Percentiles rank a stretch among this genome's conserved stretches.
phyloP scores from a whole-genome alignment of 2,113 vertebrate species.

The Tetraodon nigroviridis region DNA sequence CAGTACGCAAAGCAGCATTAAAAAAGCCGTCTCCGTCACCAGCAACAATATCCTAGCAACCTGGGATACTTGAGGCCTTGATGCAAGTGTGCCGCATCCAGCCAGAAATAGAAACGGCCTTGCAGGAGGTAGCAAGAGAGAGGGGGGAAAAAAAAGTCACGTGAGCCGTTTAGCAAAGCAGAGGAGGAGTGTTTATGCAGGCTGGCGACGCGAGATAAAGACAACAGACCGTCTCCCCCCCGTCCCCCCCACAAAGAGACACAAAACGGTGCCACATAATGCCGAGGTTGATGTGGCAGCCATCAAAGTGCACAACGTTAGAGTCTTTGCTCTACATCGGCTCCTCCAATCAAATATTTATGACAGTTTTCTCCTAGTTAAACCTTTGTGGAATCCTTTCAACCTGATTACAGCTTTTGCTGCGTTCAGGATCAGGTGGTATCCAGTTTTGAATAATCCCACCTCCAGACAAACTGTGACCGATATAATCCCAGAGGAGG shows the following conservation, averaged over 20 bases:
- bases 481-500: slow-evolving; percentile 52
- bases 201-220: slow-evolving; percentile 12
- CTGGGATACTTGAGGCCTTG: slow-evolving; percentile 54
- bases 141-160: slow-evolving; percentile 40
- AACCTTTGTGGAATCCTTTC: neutral
- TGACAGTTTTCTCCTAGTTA: slow-evolving; percentile 17
- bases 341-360: slow-evolving; percentile 44
- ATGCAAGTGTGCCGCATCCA: slow-evolving; percentile 47
- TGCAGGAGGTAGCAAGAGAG: slow-evolving; percentile 40
- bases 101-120: slow-evolving; percentile 62
- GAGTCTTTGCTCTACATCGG: neutral
- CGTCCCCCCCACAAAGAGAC: too few species aligned
- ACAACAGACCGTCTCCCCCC: slow-evolving; percentile 1
- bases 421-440: slow-evolving; percentile 38
- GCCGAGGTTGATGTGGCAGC: slow-evolving; percentile 1
- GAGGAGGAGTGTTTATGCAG: slow-evolving; percentile 15
- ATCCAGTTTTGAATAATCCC: slow-evolving; percentile 52
- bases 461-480: slow-evolving; percentile 45
- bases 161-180: slow-evolving; percentile 29
- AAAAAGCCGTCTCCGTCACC: slow-evolving; percentile 20
- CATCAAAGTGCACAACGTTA: slow-evolving; percentile 13
- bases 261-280: neutral
- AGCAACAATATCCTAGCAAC: slow-evolving; percentile 64
- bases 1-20: slow-evolving; percentile 48
- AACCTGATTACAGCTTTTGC: slow-evolving; percentile 10